Base-by-base conservation (phyloP, 2,888 invertebrate species). In the Baccha elongata region DNA sequence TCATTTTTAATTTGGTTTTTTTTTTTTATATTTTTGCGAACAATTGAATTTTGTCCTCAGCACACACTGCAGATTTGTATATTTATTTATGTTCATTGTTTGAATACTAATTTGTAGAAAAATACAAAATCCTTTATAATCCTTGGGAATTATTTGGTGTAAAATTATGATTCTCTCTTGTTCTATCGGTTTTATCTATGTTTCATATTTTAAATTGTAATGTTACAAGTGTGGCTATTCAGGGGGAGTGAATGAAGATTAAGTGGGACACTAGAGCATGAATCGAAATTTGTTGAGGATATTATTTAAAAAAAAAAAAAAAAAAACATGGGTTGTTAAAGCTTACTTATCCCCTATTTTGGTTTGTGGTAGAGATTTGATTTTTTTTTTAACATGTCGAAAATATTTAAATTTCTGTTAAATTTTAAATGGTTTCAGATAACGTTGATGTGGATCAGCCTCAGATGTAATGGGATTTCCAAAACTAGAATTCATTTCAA, bases 1-100 rank as follows among this genome's bases (percentile, higher is more conserved):
- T 68, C 5, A 55, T 23, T 75, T 71, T 65, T 67, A 81, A 71
- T 75, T 60, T 75, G 52, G 15, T 53, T 67, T 52, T 17, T 53
- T 67, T 40, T 73, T 6, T 23, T 13, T 32, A 7, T 13, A 8
- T 7, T 4, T 13, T 23, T 3, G 10, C 5, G 17, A 29, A 19
- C 44, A 48, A 68, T 64, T 69, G 42, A 73, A 62, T 73, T 71
- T 26, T 46, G 42, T 42, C 58, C 26, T 32, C 29, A 13, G 37
- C 13, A 13, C 2, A 40, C n/a, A 5, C 37, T 8, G 10, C 35
- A 35, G 3, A 35, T 8, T 11, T 3, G 8, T 11, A 35, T 11
- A 10, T 6, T 3, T 11, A 35, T 11, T 3, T 11, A 35, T 11
- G 35, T 13, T 3, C 13, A 40, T 3, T 13, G 6, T 58, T 21